Evolutionary conservation across 2,113 vertebrate species (phyloP).

Genomic region (Rhodinocichla rosea): DNA sequence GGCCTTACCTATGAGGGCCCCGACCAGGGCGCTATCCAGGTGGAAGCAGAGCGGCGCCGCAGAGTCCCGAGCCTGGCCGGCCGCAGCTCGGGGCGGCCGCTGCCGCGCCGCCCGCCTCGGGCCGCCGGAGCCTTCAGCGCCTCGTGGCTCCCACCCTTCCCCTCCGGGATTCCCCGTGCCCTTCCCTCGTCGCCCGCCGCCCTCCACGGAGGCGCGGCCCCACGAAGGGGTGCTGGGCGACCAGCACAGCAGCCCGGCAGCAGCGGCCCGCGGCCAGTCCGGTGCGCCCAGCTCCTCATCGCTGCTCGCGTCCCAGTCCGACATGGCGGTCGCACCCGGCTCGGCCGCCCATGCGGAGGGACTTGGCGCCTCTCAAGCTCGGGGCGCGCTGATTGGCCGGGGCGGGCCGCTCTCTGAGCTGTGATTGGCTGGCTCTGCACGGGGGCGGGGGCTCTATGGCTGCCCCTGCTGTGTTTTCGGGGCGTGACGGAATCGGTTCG

Average conservation of each 20-base stretch:
- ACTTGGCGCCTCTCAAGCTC: accelerated
- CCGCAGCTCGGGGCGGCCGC: background rate
- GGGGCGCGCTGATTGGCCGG: background rate
- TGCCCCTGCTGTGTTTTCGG: accelerated
- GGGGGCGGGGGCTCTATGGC: accelerated
- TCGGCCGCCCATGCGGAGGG: accelerated
- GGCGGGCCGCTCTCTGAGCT: background rate
- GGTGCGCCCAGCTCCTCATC: background rate
- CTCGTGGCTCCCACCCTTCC: background rate
- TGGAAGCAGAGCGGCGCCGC: constrained; percentile 63
- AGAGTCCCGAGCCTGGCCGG: background rate
- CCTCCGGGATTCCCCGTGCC: background rate
- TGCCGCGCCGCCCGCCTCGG: background rate
- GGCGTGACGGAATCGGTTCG: accelerated
- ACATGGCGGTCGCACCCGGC: background rate
- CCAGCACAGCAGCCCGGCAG: background rate
- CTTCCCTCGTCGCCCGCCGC: background rate
- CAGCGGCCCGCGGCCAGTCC: background rate
- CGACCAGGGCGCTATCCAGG: constrained; percentile 73
- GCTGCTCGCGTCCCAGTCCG: constrained; percentile 71
- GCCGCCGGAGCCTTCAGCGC: background rate
- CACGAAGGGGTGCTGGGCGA: background rate
- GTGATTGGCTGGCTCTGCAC: background rate
- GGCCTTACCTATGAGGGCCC: constrained; percentile 80
- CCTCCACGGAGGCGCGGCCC: too few species aligned